Base-by-base conservation (phyloP, 2,888 invertebrate genomes). In the Heliconius sara region DNA sequence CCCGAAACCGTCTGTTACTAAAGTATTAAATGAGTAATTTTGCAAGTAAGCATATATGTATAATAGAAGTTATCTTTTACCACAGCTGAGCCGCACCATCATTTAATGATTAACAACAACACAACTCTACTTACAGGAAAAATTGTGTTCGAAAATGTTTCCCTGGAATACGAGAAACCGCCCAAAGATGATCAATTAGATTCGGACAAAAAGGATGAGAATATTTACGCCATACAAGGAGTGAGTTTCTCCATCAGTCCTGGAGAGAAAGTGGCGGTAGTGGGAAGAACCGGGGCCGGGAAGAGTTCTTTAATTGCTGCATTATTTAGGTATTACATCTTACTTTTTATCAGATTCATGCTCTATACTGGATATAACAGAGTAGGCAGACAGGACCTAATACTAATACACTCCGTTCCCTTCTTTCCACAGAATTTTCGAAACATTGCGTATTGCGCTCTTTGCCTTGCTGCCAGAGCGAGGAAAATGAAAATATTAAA, bases 271-370 rank as follows among this genome's bases (percentile, higher is more conserved):
- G 95, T 97, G 6, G 98, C 97, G 0, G 97, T 98, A 30, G 97
- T 98, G 10, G 98, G 98, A 0, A 91, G 98, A 76, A 98, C 98
- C 0, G 98, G 98, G 0, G 98, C 98, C 0, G 98, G 98, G 52
- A 98, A 98, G 91, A 97, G 97, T 0, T 97, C 97, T 0, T 93
- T 97, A 9, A 96, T 98, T 76, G 96, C 97, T 0, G 97, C 97
- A 0, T 89, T 99, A 60, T 98, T 98, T 88, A 95, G 97, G 87
- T 95, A 77, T 43, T 10, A 43, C 4, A 43, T 43, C 13, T 43
- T 43, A 43, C 13, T 13, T 43, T 43, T 43, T 43, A 13, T 43
- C 43, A 2, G 12, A 43, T 43, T 43, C 43, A 43, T 13, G 43
- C 43, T 43, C 2, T 13, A 43, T 43, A 10, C 13, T 13, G 13